These are phyloP conservation scores for Acanthococcus lagerstroemiae DNA, from an alignment of 2,888 invertebrate genomes.

Conservation along the genomic window DNA sequence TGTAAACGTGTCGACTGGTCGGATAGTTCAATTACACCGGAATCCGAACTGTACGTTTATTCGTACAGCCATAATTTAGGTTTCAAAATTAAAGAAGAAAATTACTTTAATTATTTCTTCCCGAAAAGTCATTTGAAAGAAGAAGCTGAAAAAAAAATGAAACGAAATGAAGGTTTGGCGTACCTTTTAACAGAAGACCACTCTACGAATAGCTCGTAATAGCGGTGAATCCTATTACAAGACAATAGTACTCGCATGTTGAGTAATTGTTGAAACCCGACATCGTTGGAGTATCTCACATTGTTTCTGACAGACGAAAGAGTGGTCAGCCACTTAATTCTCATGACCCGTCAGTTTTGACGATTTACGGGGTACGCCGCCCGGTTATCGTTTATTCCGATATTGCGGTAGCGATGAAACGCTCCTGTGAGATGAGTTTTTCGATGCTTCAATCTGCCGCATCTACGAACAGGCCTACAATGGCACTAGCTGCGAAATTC, in stretches of 20 bases:
- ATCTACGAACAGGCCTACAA: too few relatives aligned
- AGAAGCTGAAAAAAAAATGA: not conserved
- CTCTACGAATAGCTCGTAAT: not conserved
- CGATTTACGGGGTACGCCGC: conserved; percentile 10
- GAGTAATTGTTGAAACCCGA: conserved; percentile 20
- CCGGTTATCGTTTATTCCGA: not conserved
- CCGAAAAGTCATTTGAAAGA: conserved; percentile 11
- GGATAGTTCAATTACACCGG: too few relatives aligned
- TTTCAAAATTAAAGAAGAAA: conserved; percentile 6
- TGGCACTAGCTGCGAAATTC: too few relatives aligned
- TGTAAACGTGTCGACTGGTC: not conserved
- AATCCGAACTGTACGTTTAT: not conserved
- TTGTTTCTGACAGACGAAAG: conserved; percentile 24
- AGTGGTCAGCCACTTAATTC: conserved; percentile 28
- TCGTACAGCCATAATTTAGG: not conserved
- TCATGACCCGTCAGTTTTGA: conserved; percentile 28
- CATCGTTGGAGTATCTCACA: conserved; percentile 23
- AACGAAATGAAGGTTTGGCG: not conserved
- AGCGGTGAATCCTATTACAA: conserved; percentile 24
- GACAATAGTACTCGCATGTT: conserved; percentile 23
- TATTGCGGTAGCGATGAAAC: not conserved
- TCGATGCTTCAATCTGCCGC: too few relatives aligned
- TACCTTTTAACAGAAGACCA: too few relatives aligned
- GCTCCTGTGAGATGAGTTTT: not conserved
- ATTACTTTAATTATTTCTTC: conserved; percentile 8